Evolutionary conservation across 2,113 vertebrate species (phyloP).

Genomic region (Phaethon lepturus): DNA sequence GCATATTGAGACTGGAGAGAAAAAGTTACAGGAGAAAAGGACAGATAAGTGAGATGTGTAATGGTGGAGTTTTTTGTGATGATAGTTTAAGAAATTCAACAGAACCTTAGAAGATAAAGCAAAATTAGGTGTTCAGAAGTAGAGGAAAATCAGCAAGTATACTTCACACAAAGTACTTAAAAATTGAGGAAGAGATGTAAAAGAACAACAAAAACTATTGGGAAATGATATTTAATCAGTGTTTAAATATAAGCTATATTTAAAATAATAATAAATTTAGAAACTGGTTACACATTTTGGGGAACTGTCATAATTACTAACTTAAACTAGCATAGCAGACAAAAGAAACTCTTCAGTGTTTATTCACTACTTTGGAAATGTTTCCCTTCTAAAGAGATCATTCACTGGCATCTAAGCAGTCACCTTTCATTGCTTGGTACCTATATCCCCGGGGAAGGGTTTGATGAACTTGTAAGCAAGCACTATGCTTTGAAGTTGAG

Average conservation of each 20-base stretch:
- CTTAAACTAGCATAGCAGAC: background rate
- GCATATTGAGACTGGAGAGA: background rate
- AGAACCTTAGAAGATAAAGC: background rate
- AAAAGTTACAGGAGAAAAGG: background rate
- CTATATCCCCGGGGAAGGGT: conserved; percentile 26
- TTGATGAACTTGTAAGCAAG: conserved; percentile 71
- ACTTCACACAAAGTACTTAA: background rate
- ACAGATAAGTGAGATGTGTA: background rate
- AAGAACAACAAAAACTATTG: background rate
- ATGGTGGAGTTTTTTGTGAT: background rate
- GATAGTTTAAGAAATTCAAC: background rate
- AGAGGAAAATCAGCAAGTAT: background rate
- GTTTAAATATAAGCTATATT: background rate
- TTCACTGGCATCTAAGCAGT: conserved; percentile 39
- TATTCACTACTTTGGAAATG: background rate
- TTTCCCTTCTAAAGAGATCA: conserved; percentile 31
- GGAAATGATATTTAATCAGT: background rate
- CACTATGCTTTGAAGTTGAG: conserved; percentile 24
- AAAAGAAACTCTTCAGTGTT: background rate
- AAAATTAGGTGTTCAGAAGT: background rate
- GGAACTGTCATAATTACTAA: background rate
- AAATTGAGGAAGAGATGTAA: background rate
- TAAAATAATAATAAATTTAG: background rate
- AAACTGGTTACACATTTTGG: background rate
- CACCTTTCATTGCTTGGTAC: conserved; percentile 64